Evolutionary conservation across 2,113 vertebrate species (phyloP).

Genomic region (Hucho hucho): DNA sequence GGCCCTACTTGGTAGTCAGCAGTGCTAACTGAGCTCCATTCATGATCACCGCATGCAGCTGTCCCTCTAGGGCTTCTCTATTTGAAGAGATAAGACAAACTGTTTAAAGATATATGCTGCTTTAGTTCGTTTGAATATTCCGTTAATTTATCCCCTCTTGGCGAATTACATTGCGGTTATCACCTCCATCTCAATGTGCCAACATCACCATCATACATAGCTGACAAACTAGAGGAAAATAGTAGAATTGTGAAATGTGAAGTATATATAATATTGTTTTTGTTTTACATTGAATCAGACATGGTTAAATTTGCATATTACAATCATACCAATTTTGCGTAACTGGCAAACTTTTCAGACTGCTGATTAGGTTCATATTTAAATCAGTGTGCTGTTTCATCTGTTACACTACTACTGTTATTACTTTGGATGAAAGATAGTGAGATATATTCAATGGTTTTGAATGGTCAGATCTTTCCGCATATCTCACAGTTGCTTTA

Average conservation of each 20-base stretch:
- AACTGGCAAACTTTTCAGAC: not conserved
- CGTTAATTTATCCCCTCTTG: not conserved
- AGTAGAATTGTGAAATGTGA: not conserved
- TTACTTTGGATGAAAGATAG: too few relatives aligned
- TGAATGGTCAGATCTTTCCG: too few relatives aligned
- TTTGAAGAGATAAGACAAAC: constrained; percentile 36
- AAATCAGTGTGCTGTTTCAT: too few relatives aligned
- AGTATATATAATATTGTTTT: not conserved
- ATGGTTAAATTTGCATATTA: not conserved
- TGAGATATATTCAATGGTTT: too few relatives aligned
- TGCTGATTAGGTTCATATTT: not conserved
- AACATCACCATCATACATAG: not conserved
- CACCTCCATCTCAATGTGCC: not conserved
- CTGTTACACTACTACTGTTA: too few relatives aligned
- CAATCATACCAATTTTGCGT: not conserved
- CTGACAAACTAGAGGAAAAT: too few relatives aligned
- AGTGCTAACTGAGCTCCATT: constrained; percentile 22
- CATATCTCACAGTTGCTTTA: too few relatives aligned
- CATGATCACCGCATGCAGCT: constrained; percentile 31
- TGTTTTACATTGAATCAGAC: not conserved
- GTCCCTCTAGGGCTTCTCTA: constrained; percentile 29
- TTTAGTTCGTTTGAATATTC: not conserved
- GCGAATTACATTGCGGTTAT: not conserved
- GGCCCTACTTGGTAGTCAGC: not conserved
- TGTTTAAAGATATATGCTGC: constrained; percentile 33